These are phyloP conservation scores for Watersipora subatra DNA, from an alignment of 1,140 invertebrate genomes.

Conservation along the genomic window DNA sequence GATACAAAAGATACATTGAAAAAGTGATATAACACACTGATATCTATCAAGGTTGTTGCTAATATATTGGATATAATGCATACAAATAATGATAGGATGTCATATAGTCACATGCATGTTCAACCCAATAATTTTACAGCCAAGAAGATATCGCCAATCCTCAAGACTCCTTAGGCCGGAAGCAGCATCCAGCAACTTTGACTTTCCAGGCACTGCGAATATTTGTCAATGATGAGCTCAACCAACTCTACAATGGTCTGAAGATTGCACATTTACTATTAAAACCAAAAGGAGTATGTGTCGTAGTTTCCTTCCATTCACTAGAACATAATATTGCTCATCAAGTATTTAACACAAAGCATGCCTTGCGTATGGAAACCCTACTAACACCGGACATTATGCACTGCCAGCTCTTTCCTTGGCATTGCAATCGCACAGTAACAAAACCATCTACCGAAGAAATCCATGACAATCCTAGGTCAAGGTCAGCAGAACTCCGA, in stretches of 20 bases:
- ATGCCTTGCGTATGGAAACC: slow-evolving; percentile 18
- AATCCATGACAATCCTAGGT: slow-evolving; percentile 61
- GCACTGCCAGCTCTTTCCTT: slow-evolving; percentile 5
- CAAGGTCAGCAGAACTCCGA: slow-evolving; percentile 73
- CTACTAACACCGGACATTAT: slow-evolving; percentile 16
- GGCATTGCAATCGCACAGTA: slow-evolving; percentile 55
- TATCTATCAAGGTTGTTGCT: too few relatives aligned
- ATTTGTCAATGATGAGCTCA: slow-evolving; percentile 92
- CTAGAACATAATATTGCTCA: slow-evolving; percentile 91
- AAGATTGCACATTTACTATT: slow-evolving; percentile 57
- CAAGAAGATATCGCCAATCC: too few relatives aligned
- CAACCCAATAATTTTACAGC: too few relatives aligned
- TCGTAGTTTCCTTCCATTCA: slow-evolving; percentile 78
- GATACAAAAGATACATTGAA: too few relatives aligned
- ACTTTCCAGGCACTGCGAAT: slow-evolving; percentile 86
- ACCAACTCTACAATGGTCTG: slow-evolving; percentile 83
- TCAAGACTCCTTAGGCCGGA: too few relatives aligned
- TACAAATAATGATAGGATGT: too few relatives aligned
- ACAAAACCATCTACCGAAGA: slow-evolving; percentile 58
- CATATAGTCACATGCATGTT: too few relatives aligned
- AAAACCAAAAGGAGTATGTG: slow-evolving; percentile 62
- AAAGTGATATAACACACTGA: too few relatives aligned
- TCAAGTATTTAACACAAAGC: slow-evolving; percentile 52
- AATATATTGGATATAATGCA: too few relatives aligned
- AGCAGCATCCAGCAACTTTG: slow-evolving; percentile 55